Evolutionary conservation across 2,113 vertebrate species (phyloP).

Genomic region (Montifringilla adamsi): DNA sequence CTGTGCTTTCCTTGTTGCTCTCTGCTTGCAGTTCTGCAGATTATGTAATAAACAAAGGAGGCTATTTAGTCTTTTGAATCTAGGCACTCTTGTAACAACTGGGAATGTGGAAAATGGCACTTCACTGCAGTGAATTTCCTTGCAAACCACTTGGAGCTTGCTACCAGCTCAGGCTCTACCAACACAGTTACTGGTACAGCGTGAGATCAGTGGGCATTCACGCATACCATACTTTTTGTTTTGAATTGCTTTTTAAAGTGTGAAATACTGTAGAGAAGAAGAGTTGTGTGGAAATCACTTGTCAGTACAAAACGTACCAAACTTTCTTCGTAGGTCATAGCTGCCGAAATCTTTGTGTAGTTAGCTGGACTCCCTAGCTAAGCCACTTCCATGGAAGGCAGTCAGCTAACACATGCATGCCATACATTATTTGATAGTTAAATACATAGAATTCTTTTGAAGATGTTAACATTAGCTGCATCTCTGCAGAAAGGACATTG

Average conservation of each 20-base stretch:
- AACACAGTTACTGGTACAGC: not conserved
- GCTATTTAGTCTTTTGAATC: slow-evolving; percentile 35
- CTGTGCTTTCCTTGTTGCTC: not conserved
- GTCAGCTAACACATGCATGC: not conserved
- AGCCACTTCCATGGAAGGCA: not conserved
- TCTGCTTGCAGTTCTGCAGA: slow-evolving; percentile 23
- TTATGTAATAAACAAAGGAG: slow-evolving; percentile 39
- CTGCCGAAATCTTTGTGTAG: not conserved
- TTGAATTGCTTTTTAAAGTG: not conserved
- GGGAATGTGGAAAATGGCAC: slow-evolving; percentile 26
- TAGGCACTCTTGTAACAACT: not conserved
- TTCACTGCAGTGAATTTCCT: not conserved
- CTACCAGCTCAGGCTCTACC: not conserved
- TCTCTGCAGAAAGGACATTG: not conserved
- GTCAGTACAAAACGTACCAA: not conserved
- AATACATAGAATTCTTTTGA: not conserved
- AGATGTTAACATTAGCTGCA: not conserved
- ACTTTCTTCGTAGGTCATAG: not conserved
- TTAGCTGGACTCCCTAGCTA: not conserved
- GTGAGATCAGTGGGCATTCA: not conserved
- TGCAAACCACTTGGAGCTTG: not conserved
- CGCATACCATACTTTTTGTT: not conserved
- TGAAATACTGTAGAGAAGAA: not conserved
- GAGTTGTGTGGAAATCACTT: not conserved
- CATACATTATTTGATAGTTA: not conserved